Evolutionary conservation across 2,797 vertebrate genomes (phyloP).

Genomic region (Picus viridis): DNA sequence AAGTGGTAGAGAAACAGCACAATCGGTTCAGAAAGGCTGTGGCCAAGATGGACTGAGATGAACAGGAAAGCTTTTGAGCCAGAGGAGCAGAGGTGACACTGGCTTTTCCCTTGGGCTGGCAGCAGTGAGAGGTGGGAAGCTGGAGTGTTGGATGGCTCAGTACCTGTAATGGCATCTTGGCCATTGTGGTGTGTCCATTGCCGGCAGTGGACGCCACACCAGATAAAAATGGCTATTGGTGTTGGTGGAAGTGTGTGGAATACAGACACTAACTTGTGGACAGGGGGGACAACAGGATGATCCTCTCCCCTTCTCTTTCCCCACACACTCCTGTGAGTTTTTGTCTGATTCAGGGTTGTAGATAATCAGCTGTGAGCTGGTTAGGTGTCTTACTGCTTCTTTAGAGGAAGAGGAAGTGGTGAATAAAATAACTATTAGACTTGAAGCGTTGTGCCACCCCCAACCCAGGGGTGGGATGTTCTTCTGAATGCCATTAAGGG

Average conservation of each 20-base stretch:
- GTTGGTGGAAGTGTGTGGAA: not conserved
- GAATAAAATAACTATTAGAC: slow-evolving; percentile 22
- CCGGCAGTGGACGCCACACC: slow-evolving; percentile 1
- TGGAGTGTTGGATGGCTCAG: not conserved
- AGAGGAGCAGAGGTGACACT: not conserved
- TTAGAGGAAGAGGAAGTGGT: slow-evolving; percentile 25
- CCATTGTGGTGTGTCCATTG: not conserved
- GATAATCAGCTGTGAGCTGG: slow-evolving; percentile 60
- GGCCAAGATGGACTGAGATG: slow-evolving; percentile 45
- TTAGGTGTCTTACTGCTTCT: slow-evolving; percentile 51
- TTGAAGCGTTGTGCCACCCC: slow-evolving; percentile 22
- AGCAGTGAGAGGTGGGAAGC: not conserved
- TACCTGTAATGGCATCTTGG: not conserved
- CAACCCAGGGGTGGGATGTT: not conserved
- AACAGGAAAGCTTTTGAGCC: slow-evolving; percentile 20
- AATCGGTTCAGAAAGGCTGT: slow-evolving; percentile 66
- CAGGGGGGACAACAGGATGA: not conserved
- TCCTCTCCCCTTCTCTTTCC: slow-evolving; percentile 20
- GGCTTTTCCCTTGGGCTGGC: slow-evolving; percentile 39
- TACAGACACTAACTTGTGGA: not conserved
- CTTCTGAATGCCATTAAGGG: slow-evolving; percentile 18
- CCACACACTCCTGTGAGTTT: not conserved
- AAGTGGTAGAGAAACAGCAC: slow-evolving; percentile 81
- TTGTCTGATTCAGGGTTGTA: slow-evolving; percentile 57
- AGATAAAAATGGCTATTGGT: not conserved